phyloP scores from a whole-genome alignment of 2,888 invertebrate genomes.

The Dendrolimus houi region DNA sequence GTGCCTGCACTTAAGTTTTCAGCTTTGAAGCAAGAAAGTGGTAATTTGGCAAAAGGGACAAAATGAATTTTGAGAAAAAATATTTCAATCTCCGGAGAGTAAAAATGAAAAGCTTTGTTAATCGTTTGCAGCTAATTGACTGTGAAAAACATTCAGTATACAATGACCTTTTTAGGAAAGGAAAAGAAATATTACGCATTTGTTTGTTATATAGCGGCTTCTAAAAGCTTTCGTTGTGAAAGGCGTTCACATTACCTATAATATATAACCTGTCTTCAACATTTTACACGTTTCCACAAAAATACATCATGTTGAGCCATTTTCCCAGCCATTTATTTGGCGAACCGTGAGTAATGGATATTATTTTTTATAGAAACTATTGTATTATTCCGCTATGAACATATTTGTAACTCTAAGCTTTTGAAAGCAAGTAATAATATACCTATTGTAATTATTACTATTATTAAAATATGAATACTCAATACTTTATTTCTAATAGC shows the following conservation, averaged over 20 bases:
- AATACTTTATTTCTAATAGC: too few relatives aligned
- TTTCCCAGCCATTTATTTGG: constrained; percentile 46
- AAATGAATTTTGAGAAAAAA: constrained; percentile 6
- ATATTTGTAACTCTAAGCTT: constrained; percentile 7
- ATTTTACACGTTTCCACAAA: constrained; percentile 47
- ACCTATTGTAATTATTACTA: constrained; percentile 11
- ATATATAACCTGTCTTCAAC: constrained; percentile 49
- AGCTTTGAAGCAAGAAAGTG: neutral
- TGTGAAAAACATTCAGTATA: constrained; percentile 10
- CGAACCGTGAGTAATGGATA: constrained; percentile 38
- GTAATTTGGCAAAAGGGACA: neutral
- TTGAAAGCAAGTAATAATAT: constrained; percentile 7
- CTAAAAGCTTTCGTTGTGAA: constrained; percentile 42
- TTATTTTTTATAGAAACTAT: constrained; percentile 22
- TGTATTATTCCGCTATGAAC: neutral
- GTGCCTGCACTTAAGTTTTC: neutral
- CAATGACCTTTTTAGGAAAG: constrained; percentile 15
- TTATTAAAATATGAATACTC: too few relatives aligned
- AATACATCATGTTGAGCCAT: constrained; percentile 49
- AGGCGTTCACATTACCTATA: constrained; percentile 39
- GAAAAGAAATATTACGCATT: constrained; percentile 15
- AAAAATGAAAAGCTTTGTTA: neutral
- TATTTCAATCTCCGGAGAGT: constrained; percentile 2
- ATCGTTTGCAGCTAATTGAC: constrained; percentile 17
- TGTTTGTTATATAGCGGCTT: constrained; percentile 32